phyloP scores from a whole-genome alignment of 2,888 invertebrate genomes.

The Drosophila nigricruria region DNA sequence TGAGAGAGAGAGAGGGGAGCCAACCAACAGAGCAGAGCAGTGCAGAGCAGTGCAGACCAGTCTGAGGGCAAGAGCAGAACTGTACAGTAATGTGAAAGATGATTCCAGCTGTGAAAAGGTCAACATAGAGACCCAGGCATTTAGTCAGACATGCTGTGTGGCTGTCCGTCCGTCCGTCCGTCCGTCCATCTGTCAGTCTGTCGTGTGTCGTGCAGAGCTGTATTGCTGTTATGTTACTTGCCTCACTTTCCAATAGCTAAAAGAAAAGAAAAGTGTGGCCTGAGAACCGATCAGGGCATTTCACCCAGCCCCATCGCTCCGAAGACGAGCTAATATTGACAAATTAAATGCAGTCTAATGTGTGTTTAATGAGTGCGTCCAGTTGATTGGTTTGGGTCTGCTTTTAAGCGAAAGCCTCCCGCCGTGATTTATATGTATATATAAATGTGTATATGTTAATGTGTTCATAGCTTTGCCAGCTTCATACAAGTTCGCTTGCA shows the following conservation, averaged over 20 bases:
- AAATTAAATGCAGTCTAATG: slow-evolving; percentile 80
- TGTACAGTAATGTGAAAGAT: slow-evolving; percentile 68
- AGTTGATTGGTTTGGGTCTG: slow-evolving; percentile 34
- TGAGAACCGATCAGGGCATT: slow-evolving; percentile 67
- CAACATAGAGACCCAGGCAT: slow-evolving; percentile 66
- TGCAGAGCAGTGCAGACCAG: slow-evolving; percentile 23
- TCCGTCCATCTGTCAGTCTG: slow-evolving; percentile 17
- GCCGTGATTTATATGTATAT: slow-evolving; percentile 4
- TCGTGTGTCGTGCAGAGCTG: slow-evolving; percentile 71
- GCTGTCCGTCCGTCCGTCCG: slow-evolving; percentile 17
- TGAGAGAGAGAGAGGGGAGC: neutral
- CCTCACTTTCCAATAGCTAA: slow-evolving; percentile 71
- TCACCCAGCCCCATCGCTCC: slow-evolving; percentile 30
- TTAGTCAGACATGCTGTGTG: slow-evolving; percentile 47
- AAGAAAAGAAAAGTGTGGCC: slow-evolving; percentile 76
- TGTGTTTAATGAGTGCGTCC: slow-evolving; percentile 68
- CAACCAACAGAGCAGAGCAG: slow-evolving; percentile 20
- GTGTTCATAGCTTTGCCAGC: slow-evolving; percentile 10
- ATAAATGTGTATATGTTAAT: neutral
- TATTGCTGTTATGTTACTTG: slow-evolving; percentile 54
- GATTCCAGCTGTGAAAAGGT: slow-evolving; percentile 78
- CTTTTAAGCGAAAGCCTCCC: slow-evolving; percentile 6
- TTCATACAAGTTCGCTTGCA: slow-evolving; percentile 14
- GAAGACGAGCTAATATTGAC: slow-evolving; percentile 72
- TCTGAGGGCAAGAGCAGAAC: slow-evolving; percentile 51